Evolutionary conservation across 1,140 invertebrate species (phyloP), one percentile per base, ranked within the genome.

Genomic region (Philopotamus ludificatus): DNA sequence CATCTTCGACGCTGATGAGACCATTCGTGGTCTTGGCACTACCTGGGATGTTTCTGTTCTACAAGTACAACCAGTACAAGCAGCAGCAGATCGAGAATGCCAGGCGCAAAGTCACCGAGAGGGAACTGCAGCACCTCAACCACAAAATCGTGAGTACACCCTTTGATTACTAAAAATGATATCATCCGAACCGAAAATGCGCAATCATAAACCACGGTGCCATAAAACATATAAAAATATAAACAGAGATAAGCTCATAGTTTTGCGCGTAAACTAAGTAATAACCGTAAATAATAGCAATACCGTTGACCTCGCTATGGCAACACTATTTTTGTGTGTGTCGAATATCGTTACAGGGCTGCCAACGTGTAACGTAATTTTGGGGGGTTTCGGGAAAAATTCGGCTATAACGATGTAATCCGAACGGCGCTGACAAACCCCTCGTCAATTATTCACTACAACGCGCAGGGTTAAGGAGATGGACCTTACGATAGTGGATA

Each of bases 31-130:
- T 91, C 71, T 79, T 93, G 51, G 91, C 90, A 1, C 77, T 91
- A 70, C 90, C 90, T 65, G 90, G 91, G 66, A 93, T 93, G 91
- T 94, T 92, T 79, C 83, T 94, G 68, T 89, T 93, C 78, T 92
- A 92, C 81, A 93, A 93, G 78, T 93, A 92, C 81, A 92, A 89
- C 77, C 89, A 92, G 78, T 92, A 91, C 77, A 87, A 90, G 70
- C 82, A 89, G 61, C 89, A 91, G 75, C 88, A 91, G 77, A 87
- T 89, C 74, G 90, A 93, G 77, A 86, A 89, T 72, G 87, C 88
- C 44, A 83, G 87, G 66, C 81, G 89, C 70, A 87, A 89, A 70
- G 86, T 93, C 69, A 92, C 92, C 45, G 91, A 93, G 77, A 84
- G 89, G 63, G 91, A 93, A 77, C 82, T 94, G 58, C 86, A 88